These are phyloP conservation scores for Pardalotus punctatus DNA, from an alignment of 2,113 vertebrate genomes.

Conservation along the genomic window DNA sequence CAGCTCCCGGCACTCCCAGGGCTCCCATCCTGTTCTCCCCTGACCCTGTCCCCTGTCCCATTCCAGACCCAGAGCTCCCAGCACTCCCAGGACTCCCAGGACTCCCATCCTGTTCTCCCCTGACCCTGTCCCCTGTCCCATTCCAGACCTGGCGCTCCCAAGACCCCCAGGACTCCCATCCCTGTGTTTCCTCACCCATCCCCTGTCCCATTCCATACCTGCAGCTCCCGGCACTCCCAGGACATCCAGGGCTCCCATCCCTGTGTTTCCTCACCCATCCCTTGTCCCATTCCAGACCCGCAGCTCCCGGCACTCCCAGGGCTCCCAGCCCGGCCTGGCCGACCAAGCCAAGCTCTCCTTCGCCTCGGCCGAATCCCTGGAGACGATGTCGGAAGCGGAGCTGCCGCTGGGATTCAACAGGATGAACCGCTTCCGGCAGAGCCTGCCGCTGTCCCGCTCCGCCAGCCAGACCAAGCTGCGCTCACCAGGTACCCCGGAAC, in stretches of 20 bases:
- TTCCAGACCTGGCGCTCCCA: no score
- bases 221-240: no score
- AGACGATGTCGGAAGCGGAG: constrained; percentile 98
- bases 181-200: no score
- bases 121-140: no score
- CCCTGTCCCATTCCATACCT: no score
- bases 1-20: constrained; percentile 63
- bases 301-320: constrained; percentile 93
- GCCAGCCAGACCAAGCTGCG: constrained; percentile 97
- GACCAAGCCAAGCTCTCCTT: constrained; percentile 97
- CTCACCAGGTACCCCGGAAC: constrained; percentile 82
- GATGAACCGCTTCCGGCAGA: constrained; percentile 98
- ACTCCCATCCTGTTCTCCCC: no score
- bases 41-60: no score
- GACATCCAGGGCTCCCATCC: no score
- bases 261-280: no score
- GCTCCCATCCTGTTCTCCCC: constrained; percentile 80
- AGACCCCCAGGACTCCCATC: no score
- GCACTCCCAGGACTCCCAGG: no score
- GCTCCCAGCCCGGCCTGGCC: constrained; percentile 93
- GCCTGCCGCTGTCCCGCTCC: constrained; percentile 93
- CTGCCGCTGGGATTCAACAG: constrained; percentile 95
- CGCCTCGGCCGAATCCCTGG: constrained; percentile 94
- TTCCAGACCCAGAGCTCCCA: no score
- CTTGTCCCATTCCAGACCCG: constrained; percentile 77